Conservation (phyloP, 2,797 vertebrate species). For the Pantherophis alleghaniensis region DNA sequence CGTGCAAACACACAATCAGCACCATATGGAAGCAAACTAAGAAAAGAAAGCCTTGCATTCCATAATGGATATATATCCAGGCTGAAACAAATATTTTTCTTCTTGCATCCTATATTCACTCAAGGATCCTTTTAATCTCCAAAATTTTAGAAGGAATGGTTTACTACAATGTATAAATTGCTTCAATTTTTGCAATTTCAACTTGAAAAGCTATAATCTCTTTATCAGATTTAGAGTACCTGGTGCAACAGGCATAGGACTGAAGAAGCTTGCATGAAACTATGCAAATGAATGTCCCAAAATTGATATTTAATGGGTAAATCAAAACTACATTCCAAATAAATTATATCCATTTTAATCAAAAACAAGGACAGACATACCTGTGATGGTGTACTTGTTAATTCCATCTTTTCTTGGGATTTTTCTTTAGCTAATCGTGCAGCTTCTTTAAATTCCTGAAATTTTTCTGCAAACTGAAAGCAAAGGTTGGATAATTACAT, state of each 20-base stretch:
- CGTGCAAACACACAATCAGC: background rate
- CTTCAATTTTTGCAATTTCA: background rate
- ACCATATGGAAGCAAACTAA: background rate
- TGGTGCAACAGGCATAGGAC: background rate
- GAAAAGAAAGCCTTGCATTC: background rate
- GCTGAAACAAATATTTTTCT: background rate
- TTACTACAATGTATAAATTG: background rate
- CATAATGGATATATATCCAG: background rate
- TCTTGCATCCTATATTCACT: background rate
- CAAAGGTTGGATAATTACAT: conserved; percentile 24
- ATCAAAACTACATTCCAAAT: background rate
- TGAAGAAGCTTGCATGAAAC: background rate
- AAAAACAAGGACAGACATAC: conserved; percentile 69
- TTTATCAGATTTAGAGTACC: background rate
- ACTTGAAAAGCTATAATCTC: background rate
- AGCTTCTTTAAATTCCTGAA: conserved; percentile 98
- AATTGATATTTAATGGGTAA: background rate
- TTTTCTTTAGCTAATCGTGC: conserved; percentile 96
- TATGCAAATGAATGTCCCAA: background rate
- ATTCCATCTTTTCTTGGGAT: conserved; percentile 96
- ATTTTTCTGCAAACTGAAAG: conserved; percentile 97
- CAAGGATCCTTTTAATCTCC: background rate
- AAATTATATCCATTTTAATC: background rate
- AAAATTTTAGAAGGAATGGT: background rate
- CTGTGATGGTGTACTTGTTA: conserved; percentile 96